Evolutionary conservation across 1,140 invertebrate genomes (phyloP), one percentile per base, ranked within the genome.

Genomic region (Frieseomelitta varia): DNA sequence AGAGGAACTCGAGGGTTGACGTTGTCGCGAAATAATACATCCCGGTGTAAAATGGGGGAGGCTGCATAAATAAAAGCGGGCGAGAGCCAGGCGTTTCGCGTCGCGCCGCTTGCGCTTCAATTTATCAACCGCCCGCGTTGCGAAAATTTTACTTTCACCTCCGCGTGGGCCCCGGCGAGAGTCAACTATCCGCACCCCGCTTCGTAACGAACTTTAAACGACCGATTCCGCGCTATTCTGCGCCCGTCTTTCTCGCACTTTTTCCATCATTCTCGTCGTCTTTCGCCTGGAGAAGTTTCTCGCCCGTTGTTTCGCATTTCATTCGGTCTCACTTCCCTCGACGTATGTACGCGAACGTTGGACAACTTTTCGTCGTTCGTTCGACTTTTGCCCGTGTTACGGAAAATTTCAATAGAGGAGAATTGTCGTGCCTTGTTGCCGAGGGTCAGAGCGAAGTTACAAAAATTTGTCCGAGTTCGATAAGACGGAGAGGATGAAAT

Each of bases 61-160:
- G 81, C 85, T 91, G 87, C 89, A 91, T 91, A 89, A 91, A 89
- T 90, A 89, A 89, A 87, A 90, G 82, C 56, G 75, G 72, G 53
- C 15, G 82, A 88, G n/a, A 88, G 84, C 53, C 75, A 76, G 53
- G 17, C 79, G 61, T 65, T 79, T 71, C 71, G 71, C 55, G 85
- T 21, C 75, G 85, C 61, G 65, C 53, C 79, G 65, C 47, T 72
- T 2, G 30, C 30, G 76, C 73, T 76, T 88, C 86, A 88, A 91
- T 91, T 91, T 90, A 90, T 91, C 89, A 91, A 89, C 58, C 65
- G 61, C 53, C 68, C 63, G 27, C 75, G 67, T 21, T n/a, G 55
- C 47, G 30, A 21, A 56, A 55, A 67, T 47, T 87, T 81, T 75
- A 85, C 69, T 56, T 87, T 80, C n/a, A n/a, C 77, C 81, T 53